These are phyloP conservation scores for Stegastes partitus DNA, from an alignment of 2,113 vertebrate genomes.

Conservation along the genomic window DNA sequence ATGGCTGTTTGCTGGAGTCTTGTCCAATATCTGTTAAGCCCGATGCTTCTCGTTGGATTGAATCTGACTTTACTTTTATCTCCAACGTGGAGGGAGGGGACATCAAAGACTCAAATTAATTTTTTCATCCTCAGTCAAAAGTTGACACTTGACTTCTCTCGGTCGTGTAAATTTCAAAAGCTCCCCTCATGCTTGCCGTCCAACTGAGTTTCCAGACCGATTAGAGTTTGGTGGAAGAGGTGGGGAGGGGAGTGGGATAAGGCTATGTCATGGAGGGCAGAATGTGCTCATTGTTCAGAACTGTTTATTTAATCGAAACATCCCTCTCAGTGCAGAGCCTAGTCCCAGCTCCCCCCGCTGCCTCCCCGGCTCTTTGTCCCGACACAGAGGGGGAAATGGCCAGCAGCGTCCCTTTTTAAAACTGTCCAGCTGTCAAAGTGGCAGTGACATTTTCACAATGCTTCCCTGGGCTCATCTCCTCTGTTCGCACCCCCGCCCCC, in stretches of 20 bases:
- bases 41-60: slow-evolving; percentile 10
- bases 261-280: slow-evolving; percentile 79
- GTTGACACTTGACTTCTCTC: slow-evolving; percentile 7
- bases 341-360: slow-evolving; percentile 62
- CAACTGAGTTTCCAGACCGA: slow-evolving; percentile 51
- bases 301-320: slow-evolving; percentile 86
- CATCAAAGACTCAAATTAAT: slow-evolving; percentile 28
- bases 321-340: slow-evolving; percentile 69
- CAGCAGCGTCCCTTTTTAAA: slow-evolving; percentile 84
- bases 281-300: slow-evolving; percentile 85
- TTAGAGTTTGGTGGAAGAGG: slow-evolving; percentile 21
- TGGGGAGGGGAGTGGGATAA: slow-evolving; percentile 37
- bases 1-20: slow-evolving; percentile 6
- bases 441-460: slow-evolving; percentile 87
- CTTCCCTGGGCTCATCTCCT: slow-evolving; percentile 76
- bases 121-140: slow-evolving; percentile 16
- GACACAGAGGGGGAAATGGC: slow-evolving; percentile 80
- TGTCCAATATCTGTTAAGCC: neutral
- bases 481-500: slow-evolving; percentile 58
- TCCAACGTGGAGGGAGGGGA: neutral
- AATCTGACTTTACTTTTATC: slow-evolving; percentile 25
- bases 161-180: slow-evolving; percentile 38
- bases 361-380: slow-evolving; percentile 77
- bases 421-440: slow-evolving; percentile 89
- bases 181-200: slow-evolving; percentile 19